phyloP scores from a whole-genome alignment of 1,140 invertebrate genomes.

The Penaeus indicus region DNA sequence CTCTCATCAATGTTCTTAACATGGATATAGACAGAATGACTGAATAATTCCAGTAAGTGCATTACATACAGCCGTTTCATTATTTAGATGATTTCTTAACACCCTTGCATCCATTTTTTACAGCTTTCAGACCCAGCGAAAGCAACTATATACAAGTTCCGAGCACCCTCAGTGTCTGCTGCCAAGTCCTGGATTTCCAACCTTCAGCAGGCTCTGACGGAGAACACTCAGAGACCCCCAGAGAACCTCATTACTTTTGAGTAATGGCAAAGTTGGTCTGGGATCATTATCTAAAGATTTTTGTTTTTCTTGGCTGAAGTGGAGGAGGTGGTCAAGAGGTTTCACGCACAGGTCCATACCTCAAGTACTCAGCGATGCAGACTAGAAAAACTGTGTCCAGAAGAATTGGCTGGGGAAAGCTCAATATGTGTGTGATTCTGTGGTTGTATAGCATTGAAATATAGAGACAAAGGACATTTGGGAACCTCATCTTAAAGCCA shows the following conservation, averaged over 20 bases:
- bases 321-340: no score
- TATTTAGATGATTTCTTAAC: neutral
- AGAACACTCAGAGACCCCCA: constrained; percentile 54
- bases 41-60: neutral
- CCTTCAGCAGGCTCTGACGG: constrained; percentile 60
- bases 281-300: neutral
- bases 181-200: constrained; percentile 65
- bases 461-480: no score
- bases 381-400: no score
- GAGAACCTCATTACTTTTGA: constrained; percentile 67
- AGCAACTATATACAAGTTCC: constrained; percentile 66
- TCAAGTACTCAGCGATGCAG: no score
- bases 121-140: constrained; percentile 64
- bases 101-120: neutral
- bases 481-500: no score
- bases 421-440: no score
- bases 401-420: no score
- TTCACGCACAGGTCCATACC: no score
- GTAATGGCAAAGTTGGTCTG: constrained; percentile 15
- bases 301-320: neutral
- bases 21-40: no score
- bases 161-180: constrained; percentile 62
- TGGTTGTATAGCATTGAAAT: no score
- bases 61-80: neutral
- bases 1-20: no score